phyloP scores from a whole-genome alignment of 2,797 vertebrate species.

The Ficedula albicollis region DNA sequence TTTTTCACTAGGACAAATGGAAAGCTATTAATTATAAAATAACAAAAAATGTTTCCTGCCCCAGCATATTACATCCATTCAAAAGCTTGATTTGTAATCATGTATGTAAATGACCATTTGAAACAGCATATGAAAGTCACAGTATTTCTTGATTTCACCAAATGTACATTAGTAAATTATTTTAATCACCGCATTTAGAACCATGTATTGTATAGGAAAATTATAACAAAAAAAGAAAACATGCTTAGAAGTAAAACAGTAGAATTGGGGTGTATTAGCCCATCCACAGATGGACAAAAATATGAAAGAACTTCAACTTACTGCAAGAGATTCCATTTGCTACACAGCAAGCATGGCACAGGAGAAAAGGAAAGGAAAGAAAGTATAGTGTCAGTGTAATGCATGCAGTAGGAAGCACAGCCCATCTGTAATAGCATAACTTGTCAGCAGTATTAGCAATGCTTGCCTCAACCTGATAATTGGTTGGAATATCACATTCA shows the following conservation, averaged over 20 bases:
- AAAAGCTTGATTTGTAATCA: not conserved
- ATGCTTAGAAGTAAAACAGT: conserved; percentile 71
- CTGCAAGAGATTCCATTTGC: conserved; percentile 99
- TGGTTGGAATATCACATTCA: conserved; percentile 64
- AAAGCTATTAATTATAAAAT: conserved; percentile 6
- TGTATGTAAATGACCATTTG: not conserved
- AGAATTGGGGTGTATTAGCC: conserved; percentile 66
- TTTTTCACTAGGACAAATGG: not conserved
- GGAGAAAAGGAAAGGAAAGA: conserved; percentile 90
- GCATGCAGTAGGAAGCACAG: conserved; percentile 82
- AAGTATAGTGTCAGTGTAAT: conserved; percentile 90
- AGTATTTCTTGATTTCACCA: conserved; percentile 52
- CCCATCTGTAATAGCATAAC: conserved; percentile 71
- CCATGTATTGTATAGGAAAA: conserved; percentile 25
- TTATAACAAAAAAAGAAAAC: conserved; percentile 52
- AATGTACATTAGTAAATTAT: conserved; percentile 46
- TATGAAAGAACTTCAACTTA: conserved; percentile 91
- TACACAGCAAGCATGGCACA: conserved; percentile 96
- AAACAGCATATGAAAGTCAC: not conserved
- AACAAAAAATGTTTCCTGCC: not conserved
- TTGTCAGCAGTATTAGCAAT: conserved; percentile 75
- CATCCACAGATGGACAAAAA: conserved; percentile 76
- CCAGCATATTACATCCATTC: not conserved
- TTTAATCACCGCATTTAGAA: conserved; percentile 49
- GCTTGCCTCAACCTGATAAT: conserved; percentile 66